Conservation (phyloP, 2,113 vertebrate species). For the Alosa alosa region DNA sequence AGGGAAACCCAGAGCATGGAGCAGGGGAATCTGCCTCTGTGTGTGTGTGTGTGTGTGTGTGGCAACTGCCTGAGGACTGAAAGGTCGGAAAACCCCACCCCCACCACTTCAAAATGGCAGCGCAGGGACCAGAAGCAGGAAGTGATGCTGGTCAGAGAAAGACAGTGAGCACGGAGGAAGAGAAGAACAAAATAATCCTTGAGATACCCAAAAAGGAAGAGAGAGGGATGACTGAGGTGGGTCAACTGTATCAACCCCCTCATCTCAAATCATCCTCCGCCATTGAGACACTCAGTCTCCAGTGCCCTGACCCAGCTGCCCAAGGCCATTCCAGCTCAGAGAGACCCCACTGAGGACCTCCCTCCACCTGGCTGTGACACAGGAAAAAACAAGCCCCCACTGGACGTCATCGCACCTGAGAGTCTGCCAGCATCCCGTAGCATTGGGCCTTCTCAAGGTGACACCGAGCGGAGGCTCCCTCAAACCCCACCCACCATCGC, state of each 20-base stretch:
- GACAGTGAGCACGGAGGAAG: not conserved
- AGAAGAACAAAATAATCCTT: not conserved
- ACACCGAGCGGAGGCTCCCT: constrained; percentile 38
- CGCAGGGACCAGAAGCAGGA: not conserved
- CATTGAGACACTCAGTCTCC: not conserved
- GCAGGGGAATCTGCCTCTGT: not conserved
- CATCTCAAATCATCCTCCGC: not conserved
- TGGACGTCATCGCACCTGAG: constrained; percentile 15
- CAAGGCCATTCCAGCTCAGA: constrained; percentile 33
- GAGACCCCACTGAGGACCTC: constrained; percentile 26
- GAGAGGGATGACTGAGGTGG: not conserved
- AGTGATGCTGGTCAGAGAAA: not conserved
- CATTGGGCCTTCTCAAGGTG: constrained; percentile 56
- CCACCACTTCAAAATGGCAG: not conserved
- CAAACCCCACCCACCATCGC: not conserved
- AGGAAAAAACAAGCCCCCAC: constrained; percentile 21
- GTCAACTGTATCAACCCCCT: not conserved
- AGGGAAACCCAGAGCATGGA: not conserved
- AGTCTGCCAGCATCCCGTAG: constrained; percentile 13
- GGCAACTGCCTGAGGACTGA: not conserved
- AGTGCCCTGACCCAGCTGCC: not conserved
- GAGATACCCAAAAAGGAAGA: not conserved
- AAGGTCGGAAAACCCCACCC: constrained; percentile 9
- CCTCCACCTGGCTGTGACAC: not conserved
- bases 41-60: not conserved